Evolutionary conservation across 1,140 invertebrate genomes (phyloP).

Genomic region (Macrocentrus cingulum): DNA sequence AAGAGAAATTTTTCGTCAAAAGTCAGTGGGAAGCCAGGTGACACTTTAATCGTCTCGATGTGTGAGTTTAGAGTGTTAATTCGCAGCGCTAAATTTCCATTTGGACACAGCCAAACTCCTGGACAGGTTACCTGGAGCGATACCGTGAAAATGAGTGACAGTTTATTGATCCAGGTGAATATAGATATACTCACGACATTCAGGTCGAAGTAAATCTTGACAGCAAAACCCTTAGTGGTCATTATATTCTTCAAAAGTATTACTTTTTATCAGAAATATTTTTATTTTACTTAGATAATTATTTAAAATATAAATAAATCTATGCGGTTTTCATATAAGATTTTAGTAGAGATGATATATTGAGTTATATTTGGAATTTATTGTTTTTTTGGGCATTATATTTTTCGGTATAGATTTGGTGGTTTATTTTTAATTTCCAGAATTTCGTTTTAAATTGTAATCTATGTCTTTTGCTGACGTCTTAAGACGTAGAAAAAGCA

Average conservation of each 20-base stretch:
- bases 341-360: neutral
- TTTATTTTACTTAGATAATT: constrained; percentile 5
- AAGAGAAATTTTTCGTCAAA: constrained; percentile 69
- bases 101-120: constrained; percentile 73
- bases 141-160: neutral
- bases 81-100: constrained; percentile 66
- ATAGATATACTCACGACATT: constrained; percentile 47
- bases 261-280: neutral
- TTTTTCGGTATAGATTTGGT: neutral
- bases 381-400: too few relatives aligned
- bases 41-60: constrained; percentile 62
- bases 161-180: neutral
- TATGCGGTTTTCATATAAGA: neutral
- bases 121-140: constrained; percentile 68
- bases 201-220: constrained; percentile 52
- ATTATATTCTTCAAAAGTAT: constrained; percentile 34
- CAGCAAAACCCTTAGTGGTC: constrained; percentile 50
- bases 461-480: constrained; percentile 3
- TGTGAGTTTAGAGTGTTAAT: constrained; percentile 64
- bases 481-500: constrained; percentile 8
- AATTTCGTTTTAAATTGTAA: neutral
- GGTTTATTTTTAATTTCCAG: neutral
- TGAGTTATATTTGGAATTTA: too few relatives aligned
- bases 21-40: constrained; percentile 66
- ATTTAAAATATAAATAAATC: constrained; percentile 2